Conservation (phyloP, 2,113 vertebrate species). For the Phaethornis superciliosus region DNA sequence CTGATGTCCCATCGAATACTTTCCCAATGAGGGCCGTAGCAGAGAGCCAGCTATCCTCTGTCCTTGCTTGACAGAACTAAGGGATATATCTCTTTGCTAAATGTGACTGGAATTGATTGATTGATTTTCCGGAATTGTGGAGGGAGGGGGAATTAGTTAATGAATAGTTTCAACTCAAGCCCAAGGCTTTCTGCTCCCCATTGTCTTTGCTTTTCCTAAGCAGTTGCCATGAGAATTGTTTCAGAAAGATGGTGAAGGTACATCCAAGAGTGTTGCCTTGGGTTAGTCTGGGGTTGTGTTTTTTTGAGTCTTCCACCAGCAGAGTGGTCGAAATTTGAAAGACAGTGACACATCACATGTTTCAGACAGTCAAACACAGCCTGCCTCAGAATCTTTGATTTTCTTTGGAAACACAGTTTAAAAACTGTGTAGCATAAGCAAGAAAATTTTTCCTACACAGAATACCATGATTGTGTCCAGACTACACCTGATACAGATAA, state of each 20-base stretch:
- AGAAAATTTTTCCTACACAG: not conserved
- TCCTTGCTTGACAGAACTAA: not conserved
- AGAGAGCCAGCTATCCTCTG: not conserved
- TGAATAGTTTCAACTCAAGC: conserved; percentile 43
- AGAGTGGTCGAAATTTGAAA: not conserved
- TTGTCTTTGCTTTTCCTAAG: conserved; percentile 63
- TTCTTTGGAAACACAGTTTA: not conserved
- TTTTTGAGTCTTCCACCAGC: not conserved
- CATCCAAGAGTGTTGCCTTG: not conserved
- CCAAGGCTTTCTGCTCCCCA: conserved; percentile 44
- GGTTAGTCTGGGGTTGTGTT: not conserved
- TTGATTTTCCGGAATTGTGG: not conserved
- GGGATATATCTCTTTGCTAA: not conserved
- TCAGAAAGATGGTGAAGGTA: conserved; percentile 22
- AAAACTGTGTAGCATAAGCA: not conserved
- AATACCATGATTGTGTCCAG: not conserved
- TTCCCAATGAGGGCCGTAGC: not conserved
- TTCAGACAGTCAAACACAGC: not conserved
- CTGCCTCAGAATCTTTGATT: not conserved
- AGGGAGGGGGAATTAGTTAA: fast-evolving
- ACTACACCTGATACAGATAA: not conserved
- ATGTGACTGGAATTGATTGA: not conserved
- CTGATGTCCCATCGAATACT: not conserved
- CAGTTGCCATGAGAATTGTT: conserved; percentile 20
- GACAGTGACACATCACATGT: not conserved